These are phyloP conservation scores for Heterodera filipjevi DNA, from an alignment of 2,888 invertebrate species.

Conservation along the genomic window DNA sequence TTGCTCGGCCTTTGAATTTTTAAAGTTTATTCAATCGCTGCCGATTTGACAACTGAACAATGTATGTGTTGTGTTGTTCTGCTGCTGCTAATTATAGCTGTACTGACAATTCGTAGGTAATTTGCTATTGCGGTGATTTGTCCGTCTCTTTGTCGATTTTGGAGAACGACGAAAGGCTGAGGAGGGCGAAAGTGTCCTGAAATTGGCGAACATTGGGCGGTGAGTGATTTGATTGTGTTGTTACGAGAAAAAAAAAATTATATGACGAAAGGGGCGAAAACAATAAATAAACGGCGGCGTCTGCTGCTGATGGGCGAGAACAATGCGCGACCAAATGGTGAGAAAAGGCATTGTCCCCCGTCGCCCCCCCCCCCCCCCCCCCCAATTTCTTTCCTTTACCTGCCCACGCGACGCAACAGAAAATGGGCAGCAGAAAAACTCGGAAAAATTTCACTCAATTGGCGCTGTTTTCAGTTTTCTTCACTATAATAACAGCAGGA, in stretches of 20 bases:
- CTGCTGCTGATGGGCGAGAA: neutral
- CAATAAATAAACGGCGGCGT: slow-evolving; percentile 4
- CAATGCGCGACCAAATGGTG: slow-evolving; percentile 1
- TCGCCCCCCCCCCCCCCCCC: neutral
- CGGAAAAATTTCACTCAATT: neutral
- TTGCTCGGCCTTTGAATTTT: neutral
- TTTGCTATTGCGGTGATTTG: too few species aligned
- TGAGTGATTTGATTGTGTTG: neutral
- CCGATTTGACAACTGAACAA: neutral
- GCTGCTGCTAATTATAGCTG: too few species aligned
- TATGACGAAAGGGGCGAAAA: neutral
- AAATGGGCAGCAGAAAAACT: neutral
- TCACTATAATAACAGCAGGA: too few species aligned
- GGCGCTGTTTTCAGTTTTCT: neutral
- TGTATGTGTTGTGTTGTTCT: too few species aligned
- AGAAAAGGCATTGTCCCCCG: neutral
- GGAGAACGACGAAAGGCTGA: neutral
- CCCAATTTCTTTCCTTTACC: neutral
- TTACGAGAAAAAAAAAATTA: slow-evolving; percentile 1
- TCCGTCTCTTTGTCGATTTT: too few species aligned
- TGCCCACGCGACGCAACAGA: slow-evolving; percentile 10
- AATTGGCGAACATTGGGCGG: neutral
- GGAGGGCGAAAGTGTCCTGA: slow-evolving; percentile 8
- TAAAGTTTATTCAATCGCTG: neutral
- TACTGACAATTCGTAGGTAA: too few species aligned